Base-by-base conservation (phyloP, 1,140 invertebrate genomes). In the Diorhabda sublineata region DNA sequence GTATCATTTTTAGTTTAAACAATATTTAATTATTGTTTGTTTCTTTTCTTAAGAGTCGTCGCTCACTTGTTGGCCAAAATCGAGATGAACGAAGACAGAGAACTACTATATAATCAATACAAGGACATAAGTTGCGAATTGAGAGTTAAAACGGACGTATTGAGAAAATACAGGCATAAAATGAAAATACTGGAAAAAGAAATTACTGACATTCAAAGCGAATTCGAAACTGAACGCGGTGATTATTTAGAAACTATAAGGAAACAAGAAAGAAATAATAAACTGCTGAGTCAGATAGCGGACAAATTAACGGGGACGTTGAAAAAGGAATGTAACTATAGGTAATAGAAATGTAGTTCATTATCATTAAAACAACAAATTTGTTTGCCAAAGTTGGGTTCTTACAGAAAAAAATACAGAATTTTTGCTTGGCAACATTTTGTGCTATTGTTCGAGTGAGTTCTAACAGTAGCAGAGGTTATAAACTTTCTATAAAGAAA, bases 161-260 rank as follows among this genome's bases (percentile, higher is more conserved):
- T 94, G 4, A 87, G 90, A 75, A 87, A 87, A 74, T 88, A 88
- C 72, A 85, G 90, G 74, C 83, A 87, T 71, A 91, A 90, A 82
- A 81, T 89, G 9, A 84, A 85, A 77, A 80, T 85, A 42, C 76
- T 92, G 61, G 89, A 93, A 76, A 82, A 87, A 70, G 93, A 95
- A 80, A 90, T 95, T 6, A 79, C 82, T 26, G 93, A 95, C 81
- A 81, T 95, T 2, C 92, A 94, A 73, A 86, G 89, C 57, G 93
- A 95, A 83, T 95, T 95, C 82, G 91, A 95, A 82, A 84, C 87
- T 65, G 93, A 95, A 77, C 80, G 93, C 7, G 88, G 91, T 3
- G 93, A 95, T 78, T 95, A 95, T 77, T 81, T 95, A 58, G 93
- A 95, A 78, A 92, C 92, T 3, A 93, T 95, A 58, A 81, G 93